phyloP scores from a whole-genome alignment of 2,797 vertebrate genomes.

The Pangasius larnaudii region DNA sequence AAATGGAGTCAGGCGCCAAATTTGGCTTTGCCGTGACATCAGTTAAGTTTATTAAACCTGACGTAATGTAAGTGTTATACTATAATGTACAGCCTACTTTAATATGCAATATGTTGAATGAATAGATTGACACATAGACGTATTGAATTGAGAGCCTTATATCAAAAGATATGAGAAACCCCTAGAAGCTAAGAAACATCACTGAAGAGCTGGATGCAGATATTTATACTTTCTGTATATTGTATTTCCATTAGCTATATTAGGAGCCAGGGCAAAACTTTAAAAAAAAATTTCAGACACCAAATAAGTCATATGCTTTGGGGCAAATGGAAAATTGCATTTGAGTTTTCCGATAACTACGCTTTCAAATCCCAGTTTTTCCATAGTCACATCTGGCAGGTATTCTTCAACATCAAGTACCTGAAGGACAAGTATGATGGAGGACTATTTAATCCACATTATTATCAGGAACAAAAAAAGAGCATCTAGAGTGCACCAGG shows the following conservation, averaged over 20 bases:
- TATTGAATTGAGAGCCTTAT: background rate
- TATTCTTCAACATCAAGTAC: constrained; percentile 5
- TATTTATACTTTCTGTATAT: background rate
- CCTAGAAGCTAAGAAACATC: background rate
- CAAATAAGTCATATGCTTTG: no score
- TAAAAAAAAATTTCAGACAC: background rate
- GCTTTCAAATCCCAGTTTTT: background rate
- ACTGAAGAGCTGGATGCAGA: background rate
- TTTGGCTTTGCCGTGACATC: no score
- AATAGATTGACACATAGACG: background rate
- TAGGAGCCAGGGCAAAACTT: background rate
- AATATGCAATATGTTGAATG: background rate
- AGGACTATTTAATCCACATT: background rate
- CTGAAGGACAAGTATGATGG: background rate
- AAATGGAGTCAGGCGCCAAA: no score
- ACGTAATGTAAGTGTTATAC: no score
- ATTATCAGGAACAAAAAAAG: background rate
- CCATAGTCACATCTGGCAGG: background rate
- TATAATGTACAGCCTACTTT: background rate
- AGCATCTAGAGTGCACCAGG: background rate
- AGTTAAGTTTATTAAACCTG: no score
- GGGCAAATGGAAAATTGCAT: background rate
- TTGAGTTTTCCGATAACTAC: background rate
- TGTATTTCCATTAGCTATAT: background rate
- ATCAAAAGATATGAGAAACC: background rate